Evolutionary conservation across 2,888 invertebrate species (phyloP), one percentile per base, ranked within the genome.

Genomic region (Tenthredo amoena): DNA sequence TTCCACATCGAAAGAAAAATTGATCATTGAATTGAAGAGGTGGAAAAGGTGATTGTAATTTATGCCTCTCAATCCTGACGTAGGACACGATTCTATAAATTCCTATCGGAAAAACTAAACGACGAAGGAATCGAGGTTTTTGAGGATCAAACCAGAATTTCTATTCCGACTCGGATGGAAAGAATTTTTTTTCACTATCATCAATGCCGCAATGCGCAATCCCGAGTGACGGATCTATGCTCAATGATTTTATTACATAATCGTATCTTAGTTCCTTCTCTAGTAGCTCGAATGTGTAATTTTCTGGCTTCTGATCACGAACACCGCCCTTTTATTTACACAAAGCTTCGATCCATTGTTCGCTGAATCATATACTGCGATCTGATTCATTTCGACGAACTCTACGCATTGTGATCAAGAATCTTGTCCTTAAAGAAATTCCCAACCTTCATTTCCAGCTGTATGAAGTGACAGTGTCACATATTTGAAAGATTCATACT

Each of bases 201-300:
- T 74, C 43, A 18, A 68, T 83, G 31, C 18, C 26, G 31, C 83
- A 68, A 76, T 47, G 34, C 71, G 65, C 68, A 21, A 65, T 37
- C 40, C 62, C 62, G 18, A 84, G 47, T 86, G 74, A 74, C 85
- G 87, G 88, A 88, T 88, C 86, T 86, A 87, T 86, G 87, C 87
- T 86, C 87, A 58, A 86, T 87, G 86, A 87, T 85, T 87, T 85
- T 74, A 71, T 34, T 68, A 65, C 85, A n/a, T 31, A 68, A 83
- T 65, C 15, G 43, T 43, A 10, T 71, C 65, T 65, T 40, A 71
- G 47, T 26, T 47, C 18, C 7, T 34, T 26, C 31, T 83, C 71
- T 47, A 71, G 50, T 71, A n/a, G 10, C n/a, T 21, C 10, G 2
- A 9, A 83, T 43, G 47, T 7, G 34, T 71, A 31, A 83, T 83